A percentile compares a stretch with the other conserved stretches of the same genome.
Conservation (phyloP, 2,888 invertebrate genomes). For the Nebria brevicollis region DNA sequence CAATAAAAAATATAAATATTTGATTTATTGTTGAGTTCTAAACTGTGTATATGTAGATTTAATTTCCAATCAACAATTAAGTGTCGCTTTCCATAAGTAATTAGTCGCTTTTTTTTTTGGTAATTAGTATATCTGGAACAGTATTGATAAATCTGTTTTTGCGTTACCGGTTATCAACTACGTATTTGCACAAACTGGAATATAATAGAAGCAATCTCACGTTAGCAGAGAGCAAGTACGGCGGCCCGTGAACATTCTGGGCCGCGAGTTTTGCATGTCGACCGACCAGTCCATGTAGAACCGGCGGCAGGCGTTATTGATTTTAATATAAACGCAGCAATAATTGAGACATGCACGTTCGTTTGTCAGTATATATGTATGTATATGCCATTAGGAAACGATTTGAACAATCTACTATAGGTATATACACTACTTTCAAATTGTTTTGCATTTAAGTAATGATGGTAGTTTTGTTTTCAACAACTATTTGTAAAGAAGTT, state of each 20-base stretch:
- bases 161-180: neutral
- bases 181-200: neutral
- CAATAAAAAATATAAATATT: no score
- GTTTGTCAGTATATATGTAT: no score
- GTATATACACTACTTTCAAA: neutral
- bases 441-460: constrained; percentile 26
- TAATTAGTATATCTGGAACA: no score
- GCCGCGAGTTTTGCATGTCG: neutral
- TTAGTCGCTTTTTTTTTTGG: no score
- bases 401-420: constrained; percentile 3
- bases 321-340: constrained; percentile 35
- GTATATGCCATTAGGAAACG: constrained; percentile 25
- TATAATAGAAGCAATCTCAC: neutral
- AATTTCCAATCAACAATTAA: no score
- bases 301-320: constrained; percentile 23
- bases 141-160: no score
- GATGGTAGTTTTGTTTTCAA: no score
- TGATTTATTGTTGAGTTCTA: no score
- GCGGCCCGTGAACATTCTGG: constrained; percentile 12
- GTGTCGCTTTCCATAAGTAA: no score
- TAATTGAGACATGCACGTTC: constrained; percentile 32
- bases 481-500: no score
- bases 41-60: no score
- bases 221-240: neutral
- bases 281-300: neutral